Percentiles rank a stretch among this genome's conserved stretches.
phyloP scores from a whole-genome alignment of 2,113 vertebrate species.

The Tautogolabrus adspersus region DNA sequence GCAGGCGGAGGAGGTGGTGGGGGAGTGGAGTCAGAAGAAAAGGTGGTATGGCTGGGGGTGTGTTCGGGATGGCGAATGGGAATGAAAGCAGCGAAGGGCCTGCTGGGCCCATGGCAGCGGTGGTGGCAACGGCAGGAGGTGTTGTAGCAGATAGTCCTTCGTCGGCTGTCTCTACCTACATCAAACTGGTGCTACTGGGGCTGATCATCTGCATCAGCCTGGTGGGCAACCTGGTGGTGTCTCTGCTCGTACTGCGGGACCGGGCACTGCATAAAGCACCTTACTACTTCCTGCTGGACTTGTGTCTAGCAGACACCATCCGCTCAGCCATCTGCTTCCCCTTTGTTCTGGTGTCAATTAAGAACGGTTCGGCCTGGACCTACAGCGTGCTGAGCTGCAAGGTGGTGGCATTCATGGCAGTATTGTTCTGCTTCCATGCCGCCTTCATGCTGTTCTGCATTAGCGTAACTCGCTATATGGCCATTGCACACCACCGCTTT shows the following conservation, averaged over 20 bases:
- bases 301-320: conserved; percentile 90
- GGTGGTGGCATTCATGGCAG: conserved; percentile 92
- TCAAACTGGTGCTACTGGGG: conserved; percentile 89
- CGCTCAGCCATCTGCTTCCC: conserved; percentile 92
- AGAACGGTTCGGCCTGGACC: conserved; percentile 91
- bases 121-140: conserved; percentile 82
- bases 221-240: conserved; percentile 89
- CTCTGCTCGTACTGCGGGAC: conserved; percentile 89
- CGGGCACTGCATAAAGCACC: conserved; percentile 90
- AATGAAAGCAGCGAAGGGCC: conserved; percentile 83
- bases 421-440: conserved; percentile 92
- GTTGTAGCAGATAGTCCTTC: conserved; percentile 78
- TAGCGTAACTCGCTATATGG: conserved; percentile 92
- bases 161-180: conserved; percentile 85
- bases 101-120: conserved; percentile 73
- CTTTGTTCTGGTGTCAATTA: conserved; percentile 90
- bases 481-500: conserved; percentile 94
- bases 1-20: conserved; percentile 63
- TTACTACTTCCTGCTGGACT: conserved; percentile 91
- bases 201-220: conserved; percentile 91
- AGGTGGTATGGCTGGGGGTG: conserved; percentile 51
- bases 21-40: conserved; percentile 49
- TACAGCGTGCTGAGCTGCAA: conserved; percentile 92
- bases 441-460: conserved; percentile 95
- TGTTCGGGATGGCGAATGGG: conserved; percentile 83